Conservation (phyloP, 2,888 invertebrate species). For the Trisateles emortualis region DNA sequence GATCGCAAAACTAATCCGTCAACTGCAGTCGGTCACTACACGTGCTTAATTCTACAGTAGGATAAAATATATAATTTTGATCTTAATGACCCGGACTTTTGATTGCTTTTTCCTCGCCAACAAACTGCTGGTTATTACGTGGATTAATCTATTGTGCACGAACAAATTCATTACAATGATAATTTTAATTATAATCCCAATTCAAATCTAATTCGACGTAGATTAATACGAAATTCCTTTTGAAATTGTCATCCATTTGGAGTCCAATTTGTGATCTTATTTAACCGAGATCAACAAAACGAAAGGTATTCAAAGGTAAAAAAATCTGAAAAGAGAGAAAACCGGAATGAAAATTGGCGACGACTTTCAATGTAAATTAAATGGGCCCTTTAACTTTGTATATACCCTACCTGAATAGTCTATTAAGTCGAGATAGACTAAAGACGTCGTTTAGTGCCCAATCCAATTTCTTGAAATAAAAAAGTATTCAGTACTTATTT, state of each 20-base stretch:
- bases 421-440: slow-evolving; percentile 23
- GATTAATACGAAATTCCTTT: slow-evolving; percentile 42
- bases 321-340: slow-evolving; percentile 24
- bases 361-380: slow-evolving; percentile 39
- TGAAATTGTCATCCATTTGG: slow-evolving; percentile 24
- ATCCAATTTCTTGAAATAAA: not conserved
- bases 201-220: slow-evolving; percentile 31
- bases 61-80: not conserved
- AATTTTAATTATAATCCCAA: slow-evolving; percentile 41
- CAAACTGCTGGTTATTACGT: slow-evolving; percentile 1
- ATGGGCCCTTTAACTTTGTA: slow-evolving; percentile 4
- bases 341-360: slow-evolving; percentile 28
- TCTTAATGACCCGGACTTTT: not conserved
- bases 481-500: not conserved
- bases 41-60: too few relatives aligned
- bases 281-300: slow-evolving; percentile 44
- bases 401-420: slow-evolving; percentile 3
- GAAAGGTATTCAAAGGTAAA: slow-evolving; percentile 40
- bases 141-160: slow-evolving; percentile 22
- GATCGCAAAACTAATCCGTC: too few relatives aligned
- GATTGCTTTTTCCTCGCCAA: slow-evolving; percentile 1
- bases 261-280: slow-evolving; percentile 47
- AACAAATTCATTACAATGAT: slow-evolving; percentile 30
- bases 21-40: too few relatives aligned
- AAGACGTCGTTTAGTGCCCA: slow-evolving; percentile 1